phyloP scores from a whole-genome alignment of 2,113 vertebrate species.

The Perca fluviatilis region DNA sequence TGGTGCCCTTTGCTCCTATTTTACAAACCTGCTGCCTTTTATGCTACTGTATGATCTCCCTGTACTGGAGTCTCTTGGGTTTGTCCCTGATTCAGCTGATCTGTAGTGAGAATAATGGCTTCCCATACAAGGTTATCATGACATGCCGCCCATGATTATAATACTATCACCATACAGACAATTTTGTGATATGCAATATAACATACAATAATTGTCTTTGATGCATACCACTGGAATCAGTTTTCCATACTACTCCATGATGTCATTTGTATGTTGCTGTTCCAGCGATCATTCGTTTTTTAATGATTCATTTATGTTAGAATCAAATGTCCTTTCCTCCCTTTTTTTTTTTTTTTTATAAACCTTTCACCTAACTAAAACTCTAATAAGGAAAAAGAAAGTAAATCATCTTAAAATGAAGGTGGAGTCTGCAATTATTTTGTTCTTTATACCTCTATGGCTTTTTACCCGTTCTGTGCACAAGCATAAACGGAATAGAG shows the following conservation, averaged over 20 bases:
- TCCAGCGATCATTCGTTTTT: too few relatives aligned
- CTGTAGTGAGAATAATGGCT: slow-evolving; percentile 12
- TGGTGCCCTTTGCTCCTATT: slow-evolving; percentile 41
- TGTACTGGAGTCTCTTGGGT: background rate
- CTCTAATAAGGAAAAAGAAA: background rate
- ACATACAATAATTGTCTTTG: background rate
- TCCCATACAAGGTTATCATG: background rate
- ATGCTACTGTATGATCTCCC: background rate
- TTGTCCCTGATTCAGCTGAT: background rate
- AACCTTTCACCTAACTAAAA: background rate
- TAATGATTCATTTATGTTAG: background rate
- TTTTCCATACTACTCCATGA: background rate
- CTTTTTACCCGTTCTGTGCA: too few relatives aligned
- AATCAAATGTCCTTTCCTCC: background rate
- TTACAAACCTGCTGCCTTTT: slow-evolving; percentile 25
- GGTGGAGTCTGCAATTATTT: too few relatives aligned
- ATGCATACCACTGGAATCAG: background rate
- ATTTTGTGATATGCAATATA: background rate
- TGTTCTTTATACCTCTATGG: too few relatives aligned
- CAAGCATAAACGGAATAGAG: too few relatives aligned
- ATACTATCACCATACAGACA: background rate
- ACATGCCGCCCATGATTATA: background rate
- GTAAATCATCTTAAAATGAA: too few relatives aligned
- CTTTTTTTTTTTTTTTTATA: background rate
- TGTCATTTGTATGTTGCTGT: background rate